These are phyloP conservation scores for Theristus sp. DNA, from an alignment of 2,888 invertebrate genomes.

Conservation along the genomic window DNA sequence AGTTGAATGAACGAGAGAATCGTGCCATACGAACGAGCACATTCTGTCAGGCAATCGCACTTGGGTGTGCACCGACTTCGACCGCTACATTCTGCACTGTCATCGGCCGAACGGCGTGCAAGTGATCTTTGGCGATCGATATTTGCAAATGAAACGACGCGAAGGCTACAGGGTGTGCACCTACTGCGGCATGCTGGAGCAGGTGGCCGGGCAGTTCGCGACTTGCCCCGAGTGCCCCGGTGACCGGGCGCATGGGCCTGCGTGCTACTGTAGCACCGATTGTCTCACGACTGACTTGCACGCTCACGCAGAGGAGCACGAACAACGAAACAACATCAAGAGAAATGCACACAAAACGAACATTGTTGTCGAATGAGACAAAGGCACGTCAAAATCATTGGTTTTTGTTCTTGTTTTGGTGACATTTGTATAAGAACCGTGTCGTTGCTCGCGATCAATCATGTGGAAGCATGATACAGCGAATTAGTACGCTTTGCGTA, in stretches of 20 bases:
- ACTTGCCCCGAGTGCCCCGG: not conserved
- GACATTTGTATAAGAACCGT: too few species aligned
- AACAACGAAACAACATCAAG: not conserved
- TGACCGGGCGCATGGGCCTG: not conserved
- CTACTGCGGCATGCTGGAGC: conserved; percentile 22
- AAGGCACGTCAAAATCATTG: too few species aligned
- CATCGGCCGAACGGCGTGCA: conserved; percentile 20
- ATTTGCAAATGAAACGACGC: conserved; percentile 13
- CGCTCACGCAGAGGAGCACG: not conserved
- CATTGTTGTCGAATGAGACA: not conserved
- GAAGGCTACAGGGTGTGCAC: conserved; percentile 16
- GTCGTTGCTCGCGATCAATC: too few species aligned
- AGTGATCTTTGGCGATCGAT: conserved; percentile 22
- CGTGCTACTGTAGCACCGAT: not conserved
- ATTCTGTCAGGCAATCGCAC: conserved; percentile 24
- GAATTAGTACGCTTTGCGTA: too few species aligned
- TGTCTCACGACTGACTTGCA: not conserved
- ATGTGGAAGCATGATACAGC: too few species aligned
- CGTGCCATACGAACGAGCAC: too few species aligned
- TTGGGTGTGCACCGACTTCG: conserved; percentile 24
- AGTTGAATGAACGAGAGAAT: too few species aligned
- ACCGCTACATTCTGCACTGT: conserved; percentile 19
- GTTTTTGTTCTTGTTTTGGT: too few species aligned
- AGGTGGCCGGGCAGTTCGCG: conserved; percentile 4
- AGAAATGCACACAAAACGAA: not conserved